Conservation (phyloP, 2,888 invertebrate genomes). For the Eupeodes latifasciatus region DNA sequence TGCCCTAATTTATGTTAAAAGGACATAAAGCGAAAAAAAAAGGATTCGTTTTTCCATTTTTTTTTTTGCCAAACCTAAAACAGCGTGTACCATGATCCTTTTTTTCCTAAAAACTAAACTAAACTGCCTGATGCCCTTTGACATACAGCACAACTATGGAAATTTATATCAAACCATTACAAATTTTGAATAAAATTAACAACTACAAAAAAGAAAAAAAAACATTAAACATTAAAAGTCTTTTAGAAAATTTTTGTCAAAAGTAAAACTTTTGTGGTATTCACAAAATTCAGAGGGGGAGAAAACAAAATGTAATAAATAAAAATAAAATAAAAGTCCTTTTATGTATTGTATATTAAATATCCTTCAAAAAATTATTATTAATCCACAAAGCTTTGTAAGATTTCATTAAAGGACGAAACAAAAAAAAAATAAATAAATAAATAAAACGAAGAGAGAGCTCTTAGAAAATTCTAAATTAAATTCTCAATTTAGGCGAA, state of each 20-base stretch:
- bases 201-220: background rate
- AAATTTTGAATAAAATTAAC: background rate
- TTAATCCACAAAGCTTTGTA: slow-evolving; percentile 15
- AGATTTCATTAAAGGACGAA: background rate
- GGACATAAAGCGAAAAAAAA: background rate
- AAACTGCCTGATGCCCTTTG: background rate
- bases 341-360: background rate
- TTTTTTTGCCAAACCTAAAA: background rate
- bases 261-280: background rate
- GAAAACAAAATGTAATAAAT: background rate
- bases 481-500: slow-evolving; percentile 21
- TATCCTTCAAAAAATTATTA: slow-evolving; percentile 18
- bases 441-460: slow-evolving; percentile 1
- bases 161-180: background rate
- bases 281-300: background rate
- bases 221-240: background rate
- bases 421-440: background rate
- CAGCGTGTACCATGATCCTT: background rate
- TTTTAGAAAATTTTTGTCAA: background rate
- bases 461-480: slow-evolving; percentile 18
- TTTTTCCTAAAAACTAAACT: background rate
- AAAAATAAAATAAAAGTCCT: background rate
- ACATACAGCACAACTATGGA: background rate
- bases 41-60: background rate
- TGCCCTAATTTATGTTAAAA: background rate